These are phyloP conservation scores for Aphyosemion australe DNA, from an alignment of 2,113 vertebrate genomes.

Conservation along the genomic window DNA sequence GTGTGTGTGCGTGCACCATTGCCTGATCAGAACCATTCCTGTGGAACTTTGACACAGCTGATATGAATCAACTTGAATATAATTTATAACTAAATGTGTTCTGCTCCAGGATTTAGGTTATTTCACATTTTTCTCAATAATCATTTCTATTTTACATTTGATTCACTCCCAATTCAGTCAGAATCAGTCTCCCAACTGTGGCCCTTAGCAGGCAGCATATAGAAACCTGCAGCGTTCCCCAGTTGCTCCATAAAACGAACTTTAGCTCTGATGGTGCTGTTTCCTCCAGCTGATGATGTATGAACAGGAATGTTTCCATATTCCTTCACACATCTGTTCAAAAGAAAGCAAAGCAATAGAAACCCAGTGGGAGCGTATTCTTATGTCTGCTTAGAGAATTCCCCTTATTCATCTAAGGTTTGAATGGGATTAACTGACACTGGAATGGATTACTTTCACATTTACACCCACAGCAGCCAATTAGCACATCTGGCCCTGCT, in stretches of 20 bases:
- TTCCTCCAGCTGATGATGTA: conserved; percentile 54
- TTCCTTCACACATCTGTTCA: conserved; percentile 57
- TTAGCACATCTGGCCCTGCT: conserved; percentile 48
- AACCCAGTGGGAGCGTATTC: conserved; percentile 22
- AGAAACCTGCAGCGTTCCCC: neutral
- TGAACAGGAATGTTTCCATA: conserved; percentile 60
- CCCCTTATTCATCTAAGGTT: conserved; percentile 29
- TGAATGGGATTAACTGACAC: conserved; percentile 22
- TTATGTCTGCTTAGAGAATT: neutral
- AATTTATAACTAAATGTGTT: too few relatives aligned
- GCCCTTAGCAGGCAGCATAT: neutral
- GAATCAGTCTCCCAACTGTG: too few relatives aligned
- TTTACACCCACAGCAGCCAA: conserved; percentile 5
- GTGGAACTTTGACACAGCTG: too few relatives aligned
- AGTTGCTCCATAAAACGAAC: neutral
- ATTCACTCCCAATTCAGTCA: too few relatives aligned
- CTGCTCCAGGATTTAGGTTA: too few relatives aligned
- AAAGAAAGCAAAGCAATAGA: conserved; percentile 40
- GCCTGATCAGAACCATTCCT: too few relatives aligned
- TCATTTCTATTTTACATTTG: too few relatives aligned
- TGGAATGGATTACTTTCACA: conserved; percentile 28
- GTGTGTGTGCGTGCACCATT: too few relatives aligned
- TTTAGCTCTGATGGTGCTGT: conserved; percentile 23
- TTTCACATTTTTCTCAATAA: too few relatives aligned
- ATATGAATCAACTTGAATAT: too few relatives aligned